Percentiles rank a stretch among this genome's conserved stretches.
Evolutionary conservation across 2,888 invertebrate species (phyloP).

Genomic region (Andrena hattorfiana): DNA sequence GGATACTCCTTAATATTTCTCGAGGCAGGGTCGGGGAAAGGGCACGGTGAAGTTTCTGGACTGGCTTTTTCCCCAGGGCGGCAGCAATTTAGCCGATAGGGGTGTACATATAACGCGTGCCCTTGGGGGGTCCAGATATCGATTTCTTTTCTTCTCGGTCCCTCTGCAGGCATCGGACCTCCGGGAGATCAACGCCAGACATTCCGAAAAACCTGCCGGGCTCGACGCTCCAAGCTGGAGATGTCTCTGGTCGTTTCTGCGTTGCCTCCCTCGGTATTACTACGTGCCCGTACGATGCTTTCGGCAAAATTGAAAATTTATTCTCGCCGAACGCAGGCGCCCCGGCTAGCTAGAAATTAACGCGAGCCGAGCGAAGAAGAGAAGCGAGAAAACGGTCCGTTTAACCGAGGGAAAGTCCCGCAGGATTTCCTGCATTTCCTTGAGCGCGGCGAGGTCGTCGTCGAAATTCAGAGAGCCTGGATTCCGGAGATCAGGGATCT

Average conservation of each 20-base stretch:
- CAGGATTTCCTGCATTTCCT: neutral
- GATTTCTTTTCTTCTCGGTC: slow-evolving; percentile 70
- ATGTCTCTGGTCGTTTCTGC: slow-evolving; percentile 32
- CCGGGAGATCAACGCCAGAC: slow-evolving; percentile 58
- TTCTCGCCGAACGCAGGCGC: neutral
- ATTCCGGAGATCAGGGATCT: neutral
- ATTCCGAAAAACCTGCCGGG: slow-evolving; percentile 49
- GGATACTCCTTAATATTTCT: slow-evolving; percentile 29
- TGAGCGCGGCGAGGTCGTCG: neutral
- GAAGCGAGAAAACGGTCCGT: neutral
- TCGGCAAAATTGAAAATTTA: neutral
- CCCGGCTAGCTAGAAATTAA: neutral
- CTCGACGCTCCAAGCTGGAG: slow-evolving; percentile 37
- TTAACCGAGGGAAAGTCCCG: neutral
- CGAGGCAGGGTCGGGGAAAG: slow-evolving; percentile 16
- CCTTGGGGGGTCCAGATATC: slow-evolving; percentile 78
- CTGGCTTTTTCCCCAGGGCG: slow-evolving; percentile 52
- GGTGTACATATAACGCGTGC: slow-evolving; percentile 72
- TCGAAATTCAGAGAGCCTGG: neutral
- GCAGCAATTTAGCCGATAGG: slow-evolving; percentile 69
- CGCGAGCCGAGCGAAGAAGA: neutral
- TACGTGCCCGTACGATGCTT: neutral
- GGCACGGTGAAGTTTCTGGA: slow-evolving; percentile 47
- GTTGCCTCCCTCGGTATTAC: neutral
- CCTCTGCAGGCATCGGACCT: slow-evolving; percentile 27